Evolutionary conservation across 2,797 vertebrate genomes (phyloP).

Genomic region (Pristis pectinata): DNA sequence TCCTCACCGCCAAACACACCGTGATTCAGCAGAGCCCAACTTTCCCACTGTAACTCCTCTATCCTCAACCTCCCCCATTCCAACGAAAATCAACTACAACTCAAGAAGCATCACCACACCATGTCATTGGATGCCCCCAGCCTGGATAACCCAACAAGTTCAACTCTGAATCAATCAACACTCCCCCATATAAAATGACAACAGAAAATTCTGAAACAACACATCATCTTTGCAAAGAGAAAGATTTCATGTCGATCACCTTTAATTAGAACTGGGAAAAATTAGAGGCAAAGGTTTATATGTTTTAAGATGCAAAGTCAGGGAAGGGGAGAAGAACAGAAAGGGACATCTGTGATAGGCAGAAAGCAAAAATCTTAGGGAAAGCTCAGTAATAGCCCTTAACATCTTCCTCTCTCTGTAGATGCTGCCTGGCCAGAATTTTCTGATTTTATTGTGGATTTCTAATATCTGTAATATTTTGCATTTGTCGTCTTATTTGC

Average conservation of each 20-base stretch:
- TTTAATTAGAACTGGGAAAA: too few relatives aligned
- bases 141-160: too few relatives aligned
- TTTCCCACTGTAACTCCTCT: not conserved
- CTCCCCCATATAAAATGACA: constrained; percentile 36
- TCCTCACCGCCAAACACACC: not conserved
- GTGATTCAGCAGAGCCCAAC: not conserved
- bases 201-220: too few relatives aligned
- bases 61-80: not conserved
- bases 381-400: not conserved
- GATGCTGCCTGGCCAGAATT: not conserved
- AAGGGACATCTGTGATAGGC: too few relatives aligned
- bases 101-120: not conserved
- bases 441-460: not conserved
- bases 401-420: not conserved
- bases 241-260: too few relatives aligned
- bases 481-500: not conserved
- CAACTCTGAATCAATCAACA: constrained; percentile 33
- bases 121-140: not conserved
- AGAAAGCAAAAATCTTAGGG: too few relatives aligned
- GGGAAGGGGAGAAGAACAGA: too few relatives aligned
- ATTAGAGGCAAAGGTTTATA: too few relatives aligned
- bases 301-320: too few relatives aligned
- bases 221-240: too few relatives aligned
- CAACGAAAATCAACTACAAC: not conserved
- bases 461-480: too few relatives aligned